Evolutionary conservation across 1,140 invertebrate genomes (phyloP).

Genomic region (Pogonus chalceus): DNA sequence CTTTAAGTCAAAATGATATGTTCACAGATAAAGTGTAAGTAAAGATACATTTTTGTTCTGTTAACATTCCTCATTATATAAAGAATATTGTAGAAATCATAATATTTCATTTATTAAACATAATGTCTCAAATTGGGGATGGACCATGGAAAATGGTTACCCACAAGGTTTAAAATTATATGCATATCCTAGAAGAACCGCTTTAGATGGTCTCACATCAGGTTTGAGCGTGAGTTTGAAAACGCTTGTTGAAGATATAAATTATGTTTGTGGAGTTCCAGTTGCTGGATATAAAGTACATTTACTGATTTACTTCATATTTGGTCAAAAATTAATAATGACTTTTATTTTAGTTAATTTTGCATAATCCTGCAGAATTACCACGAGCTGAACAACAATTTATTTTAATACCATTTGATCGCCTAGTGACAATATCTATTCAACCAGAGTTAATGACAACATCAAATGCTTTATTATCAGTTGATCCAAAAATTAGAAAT

Average conservation of each 20-base stretch:
- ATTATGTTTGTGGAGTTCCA: neutral
- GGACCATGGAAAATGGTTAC: too few relatives aligned
- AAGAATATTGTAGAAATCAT: too few relatives aligned
- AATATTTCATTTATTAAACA: too few relatives aligned
- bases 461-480: slow-evolving; percentile 39
- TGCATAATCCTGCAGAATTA: slow-evolving; percentile 45
- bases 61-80: too few relatives aligned
- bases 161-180: neutral
- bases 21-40: too few relatives aligned
- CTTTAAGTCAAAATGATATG: too few relatives aligned
- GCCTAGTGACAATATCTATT: slow-evolving; percentile 40
- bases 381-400: slow-evolving; percentile 41
- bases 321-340: too few relatives aligned
- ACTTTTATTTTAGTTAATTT: slow-evolving; percentile 43
- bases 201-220: slow-evolving; percentile 16
- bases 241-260: neutral
- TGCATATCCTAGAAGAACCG: slow-evolving; percentile 19
- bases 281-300: neutral
- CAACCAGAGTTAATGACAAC: slow-evolving; percentile 45
- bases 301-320: too few relatives aligned
- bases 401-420: slow-evolving; percentile 40
- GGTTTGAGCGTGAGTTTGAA: too few relatives aligned
- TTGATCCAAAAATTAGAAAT: slow-evolving; percentile 41
- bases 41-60: too few relatives aligned
- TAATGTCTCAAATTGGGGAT: too few relatives aligned